A percentile compares a stretch with the other conserved stretches of the same genome.
Evolutionary conservation across 2,113 vertebrate species (phyloP).

Genomic region (Cyanoderma ruficeps): DNA sequence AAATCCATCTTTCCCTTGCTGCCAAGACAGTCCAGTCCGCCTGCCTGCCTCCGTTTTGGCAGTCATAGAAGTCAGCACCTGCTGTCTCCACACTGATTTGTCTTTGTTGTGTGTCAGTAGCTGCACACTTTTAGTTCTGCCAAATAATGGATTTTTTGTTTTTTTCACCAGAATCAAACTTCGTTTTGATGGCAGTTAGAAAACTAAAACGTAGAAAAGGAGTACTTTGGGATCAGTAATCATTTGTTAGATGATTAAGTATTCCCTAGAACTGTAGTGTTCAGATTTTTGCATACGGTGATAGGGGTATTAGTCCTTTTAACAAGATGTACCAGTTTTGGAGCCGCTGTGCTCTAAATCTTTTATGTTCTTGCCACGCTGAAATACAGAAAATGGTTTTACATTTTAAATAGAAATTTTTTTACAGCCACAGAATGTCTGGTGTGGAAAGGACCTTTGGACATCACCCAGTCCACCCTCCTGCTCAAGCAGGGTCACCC

Average conservation of each 20-base stretch:
- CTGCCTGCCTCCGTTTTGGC: fast-evolving
- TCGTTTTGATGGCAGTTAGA: not conserved
- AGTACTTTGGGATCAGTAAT: not conserved
- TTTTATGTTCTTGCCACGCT: not conserved
- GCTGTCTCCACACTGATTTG: fast-evolving
- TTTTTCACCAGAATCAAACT: not conserved
- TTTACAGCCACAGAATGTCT: not conserved
- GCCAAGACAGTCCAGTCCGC: fast-evolving
- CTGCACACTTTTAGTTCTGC: fast-evolving
- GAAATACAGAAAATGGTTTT: not conserved
- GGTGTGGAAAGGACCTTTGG: not conserved
- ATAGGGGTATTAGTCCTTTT: not conserved
- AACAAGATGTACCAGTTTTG: not conserved
- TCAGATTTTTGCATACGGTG: not conserved
- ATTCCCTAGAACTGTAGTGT: not conserved
- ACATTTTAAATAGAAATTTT: no score
- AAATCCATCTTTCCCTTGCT: not conserved
- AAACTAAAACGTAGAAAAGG: not conserved
- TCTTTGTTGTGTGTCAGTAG: no score
- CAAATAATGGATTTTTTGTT: not conserved
- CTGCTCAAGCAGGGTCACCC: not conserved
- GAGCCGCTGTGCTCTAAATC: not conserved
- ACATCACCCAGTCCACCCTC: fast-evolving
- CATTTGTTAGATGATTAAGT: fast-evolving
- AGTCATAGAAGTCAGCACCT: fast-evolving